Evolutionary conservation across 2,113 vertebrate species (phyloP).

Genomic region (Bubo bubo): DNA sequence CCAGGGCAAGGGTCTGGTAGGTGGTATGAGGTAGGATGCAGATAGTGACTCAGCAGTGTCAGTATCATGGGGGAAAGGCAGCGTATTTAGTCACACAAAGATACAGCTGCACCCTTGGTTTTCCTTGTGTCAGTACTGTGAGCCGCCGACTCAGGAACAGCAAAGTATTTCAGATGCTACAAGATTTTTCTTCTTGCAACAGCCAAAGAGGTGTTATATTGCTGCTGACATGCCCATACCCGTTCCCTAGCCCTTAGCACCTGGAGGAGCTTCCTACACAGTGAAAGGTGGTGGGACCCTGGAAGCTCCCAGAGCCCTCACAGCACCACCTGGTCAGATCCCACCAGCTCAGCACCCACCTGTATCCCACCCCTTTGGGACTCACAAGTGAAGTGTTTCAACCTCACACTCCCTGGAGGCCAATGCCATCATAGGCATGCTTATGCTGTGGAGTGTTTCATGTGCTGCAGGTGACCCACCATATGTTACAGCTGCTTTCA

Average conservation of each 20-base stretch:
- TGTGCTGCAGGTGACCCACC: not conserved
- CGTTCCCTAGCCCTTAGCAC: not conserved
- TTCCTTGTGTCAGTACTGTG: not conserved
- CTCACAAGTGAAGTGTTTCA: not conserved
- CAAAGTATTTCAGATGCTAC: not conserved
- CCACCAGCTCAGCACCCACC: not conserved
- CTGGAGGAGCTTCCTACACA: not conserved
- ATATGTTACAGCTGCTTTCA: rapidly evolving
- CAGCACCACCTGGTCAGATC: not conserved
- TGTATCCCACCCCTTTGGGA: not conserved
- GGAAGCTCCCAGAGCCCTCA: not conserved
- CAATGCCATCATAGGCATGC: not conserved
- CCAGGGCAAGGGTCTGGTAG: not conserved
- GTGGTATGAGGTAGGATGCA: not conserved
- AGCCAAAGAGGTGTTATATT: not conserved
- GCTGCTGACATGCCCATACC: not conserved
- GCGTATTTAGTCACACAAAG: not conserved
- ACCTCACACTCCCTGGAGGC: not conserved
- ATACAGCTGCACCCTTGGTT: not conserved
- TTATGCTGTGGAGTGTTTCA: not conserved
- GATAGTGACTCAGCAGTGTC: not conserved
- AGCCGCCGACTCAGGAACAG: not conserved
- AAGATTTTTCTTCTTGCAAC: not conserved
- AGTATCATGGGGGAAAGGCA: not conserved
- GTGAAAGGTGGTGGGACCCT: not conserved